Conservation (phyloP, 2,113 vertebrate genomes). For the Dicentrarchus labrax region DNA sequence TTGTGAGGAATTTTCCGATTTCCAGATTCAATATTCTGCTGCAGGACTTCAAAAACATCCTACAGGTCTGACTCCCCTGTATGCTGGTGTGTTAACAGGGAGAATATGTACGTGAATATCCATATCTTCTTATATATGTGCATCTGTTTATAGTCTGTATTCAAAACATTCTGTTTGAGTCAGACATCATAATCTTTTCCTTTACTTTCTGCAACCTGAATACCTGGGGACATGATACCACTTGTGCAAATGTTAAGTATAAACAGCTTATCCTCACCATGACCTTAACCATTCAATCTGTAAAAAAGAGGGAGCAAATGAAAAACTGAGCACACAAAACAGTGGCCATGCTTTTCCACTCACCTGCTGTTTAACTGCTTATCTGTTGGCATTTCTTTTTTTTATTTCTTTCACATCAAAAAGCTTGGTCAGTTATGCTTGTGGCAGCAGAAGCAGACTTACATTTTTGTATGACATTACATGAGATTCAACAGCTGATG, state of each 20-base stretch:
- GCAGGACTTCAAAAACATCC: slow-evolving; percentile 50
- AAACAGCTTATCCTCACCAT: slow-evolving; percentile 17
- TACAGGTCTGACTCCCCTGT: slow-evolving; percentile 22
- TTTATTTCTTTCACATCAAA: not conserved
- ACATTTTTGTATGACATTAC: slow-evolving; percentile 1
- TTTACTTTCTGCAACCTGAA: slow-evolving; percentile 2
- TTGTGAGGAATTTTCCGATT: slow-evolving; percentile 49
- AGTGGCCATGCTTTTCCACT: not conserved
- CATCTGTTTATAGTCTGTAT: slow-evolving; percentile 7
- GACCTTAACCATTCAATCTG: slow-evolving; percentile 14
- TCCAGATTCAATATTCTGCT: slow-evolving; percentile 60
- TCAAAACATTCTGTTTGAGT: slow-evolving; percentile 35
- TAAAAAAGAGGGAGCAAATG: slow-evolving; percentile 5
- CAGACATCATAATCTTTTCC: not conserved
- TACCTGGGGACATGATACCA: slow-evolving; percentile 15
- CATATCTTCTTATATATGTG: slow-evolving; percentile 18
- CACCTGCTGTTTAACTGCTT: slow-evolving; percentile 24
- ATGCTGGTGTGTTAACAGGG: slow-evolving; percentile 1
- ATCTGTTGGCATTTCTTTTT: slow-evolving; percentile 3
- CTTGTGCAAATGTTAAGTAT: not conserved
- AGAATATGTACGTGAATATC: slow-evolving; percentile 27
- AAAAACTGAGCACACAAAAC: not conserved
- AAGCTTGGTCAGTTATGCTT: not conserved
- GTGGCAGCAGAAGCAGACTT: slow-evolving; percentile 4
- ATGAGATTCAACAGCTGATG: slow-evolving; percentile 13